Conservation (phyloP, 2,888 invertebrate genomes). For the Troglohyphantes excavatus region DNA sequence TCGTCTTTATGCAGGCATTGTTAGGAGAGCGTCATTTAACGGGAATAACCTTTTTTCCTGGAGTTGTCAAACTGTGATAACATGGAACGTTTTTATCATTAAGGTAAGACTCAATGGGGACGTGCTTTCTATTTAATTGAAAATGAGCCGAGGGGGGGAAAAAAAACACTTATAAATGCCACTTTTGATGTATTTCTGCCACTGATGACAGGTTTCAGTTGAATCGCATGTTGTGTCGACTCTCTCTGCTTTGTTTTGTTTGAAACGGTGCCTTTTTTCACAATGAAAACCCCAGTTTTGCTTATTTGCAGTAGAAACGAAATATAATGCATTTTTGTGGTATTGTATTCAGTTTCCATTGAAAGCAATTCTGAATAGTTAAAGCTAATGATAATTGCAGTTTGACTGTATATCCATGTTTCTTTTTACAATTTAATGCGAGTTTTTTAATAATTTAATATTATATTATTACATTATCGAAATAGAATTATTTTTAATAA, state of each 20-base stretch:
- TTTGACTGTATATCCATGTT: too few species aligned
- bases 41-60: not conserved
- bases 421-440: too few species aligned
- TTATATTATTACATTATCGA: too few species aligned
- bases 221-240: not conserved
- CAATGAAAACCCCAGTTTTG: not conserved
- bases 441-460: too few species aligned
- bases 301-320: too few species aligned
- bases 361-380: too few species aligned
- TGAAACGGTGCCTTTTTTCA: not conserved
- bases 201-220: not conserved
- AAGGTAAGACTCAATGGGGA: conserved; percentile 25
- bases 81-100: conserved; percentile 43
- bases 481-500: too few species aligned
- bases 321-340: too few species aligned
- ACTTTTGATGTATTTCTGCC: conserved; percentile 23
- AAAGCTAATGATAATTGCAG: too few species aligned
- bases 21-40: conserved; percentile 26
- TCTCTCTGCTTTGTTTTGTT: not conserved
- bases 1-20: conserved; percentile 10
- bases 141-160: conserved; percentile 44
- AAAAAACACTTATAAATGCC: not conserved
- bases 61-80: not conserved
- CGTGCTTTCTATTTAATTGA: conserved; percentile 69
- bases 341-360: too few species aligned